Base-by-base conservation (phyloP, 2,888 invertebrate species). In the Deroplatys truncata region DNA sequence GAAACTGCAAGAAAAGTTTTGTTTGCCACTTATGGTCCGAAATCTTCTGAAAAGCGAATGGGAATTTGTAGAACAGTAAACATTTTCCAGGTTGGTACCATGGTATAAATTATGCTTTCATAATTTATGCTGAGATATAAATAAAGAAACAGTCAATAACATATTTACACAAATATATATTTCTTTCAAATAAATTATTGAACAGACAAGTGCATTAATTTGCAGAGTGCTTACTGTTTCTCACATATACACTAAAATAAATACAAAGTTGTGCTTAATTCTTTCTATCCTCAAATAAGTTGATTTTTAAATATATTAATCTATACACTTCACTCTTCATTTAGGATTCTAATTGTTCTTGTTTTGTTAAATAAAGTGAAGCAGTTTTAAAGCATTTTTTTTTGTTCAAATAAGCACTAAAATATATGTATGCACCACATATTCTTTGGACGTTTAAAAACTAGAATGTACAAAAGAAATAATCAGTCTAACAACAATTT, bases 161-260 rank as follows among this genome's bases (percentile, higher is more conserved):
- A 86, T 86, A 86, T 86, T 56, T 86, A 86, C 86, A 86, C 86
- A 86, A 86, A 86, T 86, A 86, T 86, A 86, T 86, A 86, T 86
- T 86, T 86, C 49, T 86, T 86, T 86, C 86, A 86, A 86, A 86
- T 86, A 86, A 86, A 86, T 28, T 72, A 16, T 56, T 86, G 56
- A 86, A 86, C 86, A 86, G 86, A 86, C 86, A 86, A 56, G 86
- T 86, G 86, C 86, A 86, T 56, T 86, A 86, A 28, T 35, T 86
- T 86, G 86, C 86, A 86, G 29, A 86, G 86, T 86, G 86, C 56
- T 28, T 43, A 85, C 85, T n/a, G 35, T 31, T 72, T 72, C 10
- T 56, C 28, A 86, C 56, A 86, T 86, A 86, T 86, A 86, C 86
- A 56, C 28, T 56, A 86, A 86, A 86, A 86, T 86, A 86, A 86